phyloP scores from a whole-genome alignment of 2,797 vertebrate genomes.

The Spinibarbus caldwelli region DNA sequence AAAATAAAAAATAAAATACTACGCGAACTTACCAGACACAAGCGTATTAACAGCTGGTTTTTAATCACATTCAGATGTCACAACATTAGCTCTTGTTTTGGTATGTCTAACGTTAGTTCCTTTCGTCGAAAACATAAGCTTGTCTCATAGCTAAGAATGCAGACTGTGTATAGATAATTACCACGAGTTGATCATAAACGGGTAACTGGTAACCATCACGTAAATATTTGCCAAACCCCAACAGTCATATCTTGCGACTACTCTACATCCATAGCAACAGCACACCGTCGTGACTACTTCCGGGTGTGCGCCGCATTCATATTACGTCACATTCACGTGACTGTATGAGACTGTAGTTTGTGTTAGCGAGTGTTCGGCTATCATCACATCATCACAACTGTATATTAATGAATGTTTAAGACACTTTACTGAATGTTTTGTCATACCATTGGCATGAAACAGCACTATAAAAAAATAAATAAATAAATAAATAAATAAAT shows the following conservation, averaged over 20 bases:
- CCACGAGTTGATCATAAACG: not conserved
- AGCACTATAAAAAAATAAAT: too few species aligned
- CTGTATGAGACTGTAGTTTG: not conserved
- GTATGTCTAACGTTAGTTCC: not conserved
- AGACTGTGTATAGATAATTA: not conserved
- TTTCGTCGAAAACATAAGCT: not conserved
- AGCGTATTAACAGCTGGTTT: not conserved
- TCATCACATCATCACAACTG: not conserved
- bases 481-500: too few species aligned
- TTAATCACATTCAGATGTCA: not conserved
- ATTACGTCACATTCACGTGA: conserved; percentile 23
- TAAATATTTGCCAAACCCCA: not conserved
- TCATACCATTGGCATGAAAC: not conserved
- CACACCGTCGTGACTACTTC: conserved; percentile 2
- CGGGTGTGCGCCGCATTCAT: conserved; percentile 7
- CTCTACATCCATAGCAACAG: conserved; percentile 21
- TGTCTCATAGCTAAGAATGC: not conserved
- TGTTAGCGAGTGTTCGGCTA: not conserved
- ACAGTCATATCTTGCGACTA: not conserved
- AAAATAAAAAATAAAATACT: too few species aligned
- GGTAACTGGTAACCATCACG: not conserved
- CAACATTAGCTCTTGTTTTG: not conserved
- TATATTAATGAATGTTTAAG: not conserved
- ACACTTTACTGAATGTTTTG: not conserved
- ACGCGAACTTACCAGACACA: not conserved